Percentiles rank a stretch among this genome's conserved stretches.
Evolutionary conservation across 2,797 vertebrate species (phyloP).

Genomic region (Pteropus rufus): DNA sequence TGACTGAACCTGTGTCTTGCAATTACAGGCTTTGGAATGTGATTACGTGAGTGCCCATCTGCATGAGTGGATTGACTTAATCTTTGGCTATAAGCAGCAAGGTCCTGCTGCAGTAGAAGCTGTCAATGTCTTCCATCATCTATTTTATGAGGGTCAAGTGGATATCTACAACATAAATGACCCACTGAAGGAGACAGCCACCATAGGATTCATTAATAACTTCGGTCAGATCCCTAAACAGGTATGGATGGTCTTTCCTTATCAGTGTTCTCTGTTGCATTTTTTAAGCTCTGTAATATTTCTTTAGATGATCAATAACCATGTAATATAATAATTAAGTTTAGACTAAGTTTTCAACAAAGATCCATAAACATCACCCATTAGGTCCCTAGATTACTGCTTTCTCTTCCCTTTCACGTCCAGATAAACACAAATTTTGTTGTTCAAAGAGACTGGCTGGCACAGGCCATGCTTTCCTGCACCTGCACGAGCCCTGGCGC

Average conservation of each 20-base stretch:
- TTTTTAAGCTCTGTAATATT: neutral
- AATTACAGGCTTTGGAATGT: slow-evolving; percentile 94
- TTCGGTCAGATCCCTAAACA: slow-evolving; percentile 99
- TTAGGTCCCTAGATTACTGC: neutral
- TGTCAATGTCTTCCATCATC: slow-evolving; percentile 98
- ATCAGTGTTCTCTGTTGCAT: neutral
- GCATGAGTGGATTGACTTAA: slow-evolving; percentile 98
- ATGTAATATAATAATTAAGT: neutral
- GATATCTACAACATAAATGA: slow-evolving; percentile 99
- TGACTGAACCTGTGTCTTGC: slow-evolving; percentile 33
- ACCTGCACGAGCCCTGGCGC: too few relatives aligned
- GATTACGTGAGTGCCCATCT: slow-evolving; percentile 98
- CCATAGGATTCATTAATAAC: slow-evolving; percentile 99
- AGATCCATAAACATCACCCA: neutral
- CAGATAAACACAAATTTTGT: neutral
- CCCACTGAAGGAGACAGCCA: slow-evolving; percentile 97
- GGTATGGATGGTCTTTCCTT: slow-evolving; percentile 78
- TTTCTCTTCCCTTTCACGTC: neutral
- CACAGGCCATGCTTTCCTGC: neutral
- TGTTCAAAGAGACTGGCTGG: neutral
- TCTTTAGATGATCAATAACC: neutral
- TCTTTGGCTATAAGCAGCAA: slow-evolving; percentile 99
- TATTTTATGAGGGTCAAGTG: slow-evolving; percentile 99
- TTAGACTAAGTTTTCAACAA: neutral
- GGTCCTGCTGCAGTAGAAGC: slow-evolving; percentile 96